Evolutionary conservation across 2,888 invertebrate genomes (phyloP).

Genomic region (Hetaerina titia): DNA sequence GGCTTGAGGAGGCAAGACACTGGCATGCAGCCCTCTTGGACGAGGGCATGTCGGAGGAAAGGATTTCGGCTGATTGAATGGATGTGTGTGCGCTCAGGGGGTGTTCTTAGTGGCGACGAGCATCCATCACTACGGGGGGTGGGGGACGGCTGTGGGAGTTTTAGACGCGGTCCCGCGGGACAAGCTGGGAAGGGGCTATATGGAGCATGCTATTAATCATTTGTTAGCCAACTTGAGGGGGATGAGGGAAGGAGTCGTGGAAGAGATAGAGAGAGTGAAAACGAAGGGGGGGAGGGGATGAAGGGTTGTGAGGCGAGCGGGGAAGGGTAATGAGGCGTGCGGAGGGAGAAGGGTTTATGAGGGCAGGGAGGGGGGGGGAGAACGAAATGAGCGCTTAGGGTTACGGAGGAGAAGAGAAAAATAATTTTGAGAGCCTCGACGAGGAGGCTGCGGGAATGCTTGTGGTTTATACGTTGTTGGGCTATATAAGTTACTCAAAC

Average conservation of each 20-base stretch:
- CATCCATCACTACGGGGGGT: too few relatives aligned
- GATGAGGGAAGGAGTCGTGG: neutral
- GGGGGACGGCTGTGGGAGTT: too few relatives aligned
- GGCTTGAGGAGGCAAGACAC: neutral
- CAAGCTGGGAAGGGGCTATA: neutral
- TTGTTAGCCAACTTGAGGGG: neutral
- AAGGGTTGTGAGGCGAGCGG: neutral
- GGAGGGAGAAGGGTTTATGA: neutral
- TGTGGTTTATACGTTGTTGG: neutral
- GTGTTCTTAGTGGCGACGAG: neutral
- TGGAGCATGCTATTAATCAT: slow-evolving; percentile 19
- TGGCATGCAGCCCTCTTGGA: neutral
- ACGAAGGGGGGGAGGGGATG: neutral
- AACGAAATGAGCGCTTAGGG: neutral
- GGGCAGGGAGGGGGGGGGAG: neutral
- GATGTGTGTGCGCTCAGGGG: neutral
- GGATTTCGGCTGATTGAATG: neutral
- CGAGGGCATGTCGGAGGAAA: neutral
- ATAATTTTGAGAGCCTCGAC: neutral
- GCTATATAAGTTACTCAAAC: neutral
- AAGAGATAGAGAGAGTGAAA: neutral
- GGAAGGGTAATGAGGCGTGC: neutral
- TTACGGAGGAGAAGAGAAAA: neutral
- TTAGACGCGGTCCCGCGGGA: too few relatives aligned
- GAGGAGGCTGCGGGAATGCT: neutral